Conservation (phyloP, 2,797 vertebrate genomes). For the Myotis daubentonii region DNA sequence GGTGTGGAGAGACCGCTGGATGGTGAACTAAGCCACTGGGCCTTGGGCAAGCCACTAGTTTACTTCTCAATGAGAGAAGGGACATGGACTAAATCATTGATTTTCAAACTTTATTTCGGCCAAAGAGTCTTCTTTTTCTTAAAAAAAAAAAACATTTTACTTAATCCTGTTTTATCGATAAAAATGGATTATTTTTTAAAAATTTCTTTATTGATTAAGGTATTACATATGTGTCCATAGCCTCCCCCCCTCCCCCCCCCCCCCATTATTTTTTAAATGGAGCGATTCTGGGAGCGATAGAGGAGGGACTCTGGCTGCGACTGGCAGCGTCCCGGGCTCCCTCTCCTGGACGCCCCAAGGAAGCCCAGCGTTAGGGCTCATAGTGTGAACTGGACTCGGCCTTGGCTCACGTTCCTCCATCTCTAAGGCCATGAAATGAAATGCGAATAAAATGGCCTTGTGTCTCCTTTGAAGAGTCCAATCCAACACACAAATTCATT, state of each 20-base stretch:
- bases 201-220: no score
- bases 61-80: not conserved
- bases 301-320: not conserved
- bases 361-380: rapidly evolving
- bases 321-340: not conserved
- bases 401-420: not conserved
- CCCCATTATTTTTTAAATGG: not conserved
- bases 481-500: not conserved
- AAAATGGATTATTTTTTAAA: not conserved
- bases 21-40: not conserved
- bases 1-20: not conserved
- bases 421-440: not conserved
- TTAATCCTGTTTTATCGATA: not conserved
- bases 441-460: not conserved
- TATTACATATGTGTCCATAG: no score
- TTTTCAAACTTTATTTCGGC: not conserved
- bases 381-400: rapidly evolving
- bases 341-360: not conserved
- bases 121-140: not conserved
- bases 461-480: not conserved
- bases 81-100: not conserved
- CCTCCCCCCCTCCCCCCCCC: no score
- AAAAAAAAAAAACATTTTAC: not conserved
- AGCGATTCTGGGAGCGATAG: not conserved
- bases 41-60: not conserved